Base-by-base conservation (phyloP, 2,888 invertebrate genomes). In the Branchellion lobata region DNA sequence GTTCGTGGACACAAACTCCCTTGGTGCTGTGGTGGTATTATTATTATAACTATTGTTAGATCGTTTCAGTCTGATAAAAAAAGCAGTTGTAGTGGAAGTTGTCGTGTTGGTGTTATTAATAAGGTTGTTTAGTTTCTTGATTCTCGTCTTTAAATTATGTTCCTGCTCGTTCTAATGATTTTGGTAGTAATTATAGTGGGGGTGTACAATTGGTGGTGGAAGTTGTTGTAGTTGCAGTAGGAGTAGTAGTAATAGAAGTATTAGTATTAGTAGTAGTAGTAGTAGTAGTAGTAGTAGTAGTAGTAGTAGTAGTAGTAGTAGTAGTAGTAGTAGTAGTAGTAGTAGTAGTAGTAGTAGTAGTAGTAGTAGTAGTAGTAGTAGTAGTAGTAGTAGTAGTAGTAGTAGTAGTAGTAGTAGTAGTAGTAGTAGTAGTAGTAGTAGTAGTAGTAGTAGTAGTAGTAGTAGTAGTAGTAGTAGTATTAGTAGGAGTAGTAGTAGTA, bases 1-100 rank as follows among this genome's bases (percentile, higher is more conserved):
- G 78, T 34, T 80, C 78, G 14, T 81, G 80, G n/a, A 71, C 14
- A 75, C 82, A 82, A 31, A 40, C 27, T 31, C 81, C 81, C 69
- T 81, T 81, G 8, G 69, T 75, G 69, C 78, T 75, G 74, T 80
- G 53, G 74, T 40, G 21, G 24, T 34, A 21, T 21, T 34, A 21
- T 21, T 77, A 33, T n/a, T 78, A 34, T 29, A 81, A 72, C 40
- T 61, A 47, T 14, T 78, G 73, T 31, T 81, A 68, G 11, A 79
- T 78, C 18, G 80, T 79, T n/a, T 77, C 72, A 36, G 74, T 80
- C 57, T 81, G 81, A 21, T 65, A 81, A 72, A 78, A 81, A 18
- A 78, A 61, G 40, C 40, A 40, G 14, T 8, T 8, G 8, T 40
- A 40, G 14, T 40, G 14, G 40, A 40, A 40, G 40, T 40, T 8